phyloP scores from a whole-genome alignment of 1,140 invertebrate species.

The Tetramorium parvispinum region DNA sequence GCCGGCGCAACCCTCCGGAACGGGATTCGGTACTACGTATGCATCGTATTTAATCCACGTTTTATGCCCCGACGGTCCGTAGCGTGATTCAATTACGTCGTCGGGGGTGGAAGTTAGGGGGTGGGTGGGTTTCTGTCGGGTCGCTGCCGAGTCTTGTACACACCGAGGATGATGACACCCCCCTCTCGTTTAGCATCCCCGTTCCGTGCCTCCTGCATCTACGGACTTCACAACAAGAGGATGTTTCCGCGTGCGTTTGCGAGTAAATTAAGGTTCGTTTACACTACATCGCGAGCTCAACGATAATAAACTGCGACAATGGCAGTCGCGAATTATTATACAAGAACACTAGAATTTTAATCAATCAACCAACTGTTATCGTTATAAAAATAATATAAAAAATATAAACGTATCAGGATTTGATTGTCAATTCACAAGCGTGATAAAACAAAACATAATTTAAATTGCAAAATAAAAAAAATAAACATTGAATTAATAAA shows the following conservation, averaged over 20 bases:
- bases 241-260: constrained; percentile 51
- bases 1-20: constrained; percentile 17
- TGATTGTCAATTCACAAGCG: not conserved
- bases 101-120: constrained; percentile 52
- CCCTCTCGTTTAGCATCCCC: constrained; percentile 8
- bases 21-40: constrained; percentile 63
- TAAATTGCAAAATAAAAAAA: not conserved
- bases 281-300: constrained; percentile 1
- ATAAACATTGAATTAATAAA: not conserved
- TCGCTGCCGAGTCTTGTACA: constrained; percentile 67
- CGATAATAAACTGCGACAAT: not conserved
- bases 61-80: constrained; percentile 69
- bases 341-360: not conserved
- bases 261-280: constrained; percentile 46
- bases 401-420: not conserved
- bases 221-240: constrained; percentile 37
- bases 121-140: constrained; percentile 4
- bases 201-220: not conserved
- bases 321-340: not conserved
- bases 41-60: constrained; percentile 76
- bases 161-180: constrained; percentile 61
- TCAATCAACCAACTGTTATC: not conserved
- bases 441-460: not conserved
- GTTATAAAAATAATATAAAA: not conserved
- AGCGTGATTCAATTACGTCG: constrained; percentile 76